Percentiles rank a stretch among this genome's conserved stretches.
Evolutionary conservation across 2,113 vertebrate species (phyloP).

Genomic region (Hippopotamus amphibius): DNA sequence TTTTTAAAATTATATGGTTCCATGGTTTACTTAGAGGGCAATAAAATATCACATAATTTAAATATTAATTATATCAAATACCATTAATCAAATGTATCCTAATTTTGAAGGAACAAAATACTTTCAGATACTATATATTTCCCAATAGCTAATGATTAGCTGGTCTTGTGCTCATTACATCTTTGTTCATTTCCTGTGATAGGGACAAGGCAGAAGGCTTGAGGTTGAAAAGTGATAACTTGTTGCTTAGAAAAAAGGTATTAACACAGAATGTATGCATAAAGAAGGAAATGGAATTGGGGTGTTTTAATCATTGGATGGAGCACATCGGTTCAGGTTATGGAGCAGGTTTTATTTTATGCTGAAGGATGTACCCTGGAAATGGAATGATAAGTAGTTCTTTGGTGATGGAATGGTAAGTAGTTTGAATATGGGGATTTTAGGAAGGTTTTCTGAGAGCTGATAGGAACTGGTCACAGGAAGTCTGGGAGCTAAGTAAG

Average conservation of each 20-base stretch:
- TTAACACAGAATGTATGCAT: neutral
- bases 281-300: conserved; percentile 8
- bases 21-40: neutral
- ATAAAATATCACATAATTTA: neutral
- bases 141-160: neutral
- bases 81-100: neutral
- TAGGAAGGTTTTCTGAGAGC: neutral
- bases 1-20: neutral
- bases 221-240: neutral
- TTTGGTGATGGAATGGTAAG: neutral
- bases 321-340: neutral
- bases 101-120: conserved; percentile 5
- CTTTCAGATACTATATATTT: conserved; percentile 9
- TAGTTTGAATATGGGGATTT: neutral
- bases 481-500: neutral
- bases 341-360: neutral
- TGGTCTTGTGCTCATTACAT: neutral
- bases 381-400: neutral
- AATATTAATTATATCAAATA: conserved; percentile 30
- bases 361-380: neutral
- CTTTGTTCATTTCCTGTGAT: neutral
- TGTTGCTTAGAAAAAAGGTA: neutral
- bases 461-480: neutral
- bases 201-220: neutral
- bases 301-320: neutral